These are phyloP conservation scores for Nycteola revayana DNA, from an alignment of 2,888 invertebrate genomes.

Conservation along the genomic window DNA sequence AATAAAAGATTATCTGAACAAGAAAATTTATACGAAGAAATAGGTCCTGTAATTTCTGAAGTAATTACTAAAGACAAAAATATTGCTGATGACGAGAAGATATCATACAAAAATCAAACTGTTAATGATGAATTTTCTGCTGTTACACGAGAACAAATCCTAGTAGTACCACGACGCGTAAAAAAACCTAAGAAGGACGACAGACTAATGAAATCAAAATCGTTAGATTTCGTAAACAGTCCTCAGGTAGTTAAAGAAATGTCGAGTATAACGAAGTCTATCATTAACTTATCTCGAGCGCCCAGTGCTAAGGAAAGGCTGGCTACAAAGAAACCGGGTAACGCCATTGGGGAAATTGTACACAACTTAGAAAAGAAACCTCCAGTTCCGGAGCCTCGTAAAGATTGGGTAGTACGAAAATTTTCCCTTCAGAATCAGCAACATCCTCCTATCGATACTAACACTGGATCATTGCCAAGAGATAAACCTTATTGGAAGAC, in stretches of 20 bases:
- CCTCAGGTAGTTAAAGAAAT: conserved; percentile 41
- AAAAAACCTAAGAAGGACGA: conserved; percentile 59
- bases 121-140: conserved; percentile 47
- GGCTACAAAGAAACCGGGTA: conserved; percentile 42
- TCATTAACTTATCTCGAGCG: conserved; percentile 63
- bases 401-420: conserved; percentile 46
- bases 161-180: conserved; percentile 67
- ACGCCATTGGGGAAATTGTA: conserved; percentile 46
- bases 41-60: conserved; percentile 44
- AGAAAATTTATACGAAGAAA: conserved; percentile 75
- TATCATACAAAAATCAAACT: conserved; percentile 47
- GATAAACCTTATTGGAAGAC: conserved; percentile 72
- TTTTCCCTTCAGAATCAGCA: conserved; percentile 59
- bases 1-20: conserved; percentile 46
- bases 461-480: conserved; percentile 61
- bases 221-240: conserved; percentile 17
- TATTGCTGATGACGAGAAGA: conserved; percentile 70
- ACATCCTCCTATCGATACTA: conserved; percentile 39
- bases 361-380: conserved; percentile 50
- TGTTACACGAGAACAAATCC: conserved; percentile 60
- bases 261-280: conserved; percentile 55
- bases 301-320: conserved; percentile 60
- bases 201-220: conserved; percentile 21
- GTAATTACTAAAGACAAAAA: conserved; percentile 43
- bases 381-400: conserved; percentile 25